These are phyloP conservation scores for Uria lomvia DNA, from an alignment of 2,113 vertebrate species.

Conservation along the genomic window DNA sequence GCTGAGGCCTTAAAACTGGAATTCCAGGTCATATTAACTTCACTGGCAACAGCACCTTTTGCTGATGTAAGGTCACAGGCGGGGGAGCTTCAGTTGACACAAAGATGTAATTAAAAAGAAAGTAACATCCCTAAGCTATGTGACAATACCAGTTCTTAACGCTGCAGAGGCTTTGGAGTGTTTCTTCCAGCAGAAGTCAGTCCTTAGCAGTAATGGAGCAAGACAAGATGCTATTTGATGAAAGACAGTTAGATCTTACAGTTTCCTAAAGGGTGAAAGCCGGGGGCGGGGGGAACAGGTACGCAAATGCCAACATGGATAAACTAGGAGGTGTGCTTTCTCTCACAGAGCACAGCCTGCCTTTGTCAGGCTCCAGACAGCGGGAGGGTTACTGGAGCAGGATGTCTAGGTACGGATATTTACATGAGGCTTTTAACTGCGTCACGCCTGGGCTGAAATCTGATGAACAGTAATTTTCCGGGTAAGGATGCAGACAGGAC, in stretches of 20 bases:
- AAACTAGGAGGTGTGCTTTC: background rate
- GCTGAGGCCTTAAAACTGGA: background rate
- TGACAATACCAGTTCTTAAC: background rate
- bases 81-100: background rate
- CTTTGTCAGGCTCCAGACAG: background rate
- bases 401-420: background rate
- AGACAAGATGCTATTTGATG: background rate
- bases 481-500: background rate
- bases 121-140: background rate
- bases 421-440: background rate
- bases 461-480: background rate
- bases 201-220: background rate
- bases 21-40: background rate
- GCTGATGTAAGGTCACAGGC: background rate
- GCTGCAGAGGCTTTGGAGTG: background rate
- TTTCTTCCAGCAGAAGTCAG: background rate
- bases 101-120: background rate
- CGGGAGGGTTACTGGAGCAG: background rate
- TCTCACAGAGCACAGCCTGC: background rate
- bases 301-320: background rate
- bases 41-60: background rate
- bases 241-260: background rate
- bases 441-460: background rate
- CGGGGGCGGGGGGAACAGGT: accelerated
- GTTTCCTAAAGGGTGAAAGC: background rate